Evolutionary conservation across 1,140 invertebrate genomes (phyloP), one percentile per base, ranked within the genome.

Genomic region (Trissolcus basalis): DNA sequence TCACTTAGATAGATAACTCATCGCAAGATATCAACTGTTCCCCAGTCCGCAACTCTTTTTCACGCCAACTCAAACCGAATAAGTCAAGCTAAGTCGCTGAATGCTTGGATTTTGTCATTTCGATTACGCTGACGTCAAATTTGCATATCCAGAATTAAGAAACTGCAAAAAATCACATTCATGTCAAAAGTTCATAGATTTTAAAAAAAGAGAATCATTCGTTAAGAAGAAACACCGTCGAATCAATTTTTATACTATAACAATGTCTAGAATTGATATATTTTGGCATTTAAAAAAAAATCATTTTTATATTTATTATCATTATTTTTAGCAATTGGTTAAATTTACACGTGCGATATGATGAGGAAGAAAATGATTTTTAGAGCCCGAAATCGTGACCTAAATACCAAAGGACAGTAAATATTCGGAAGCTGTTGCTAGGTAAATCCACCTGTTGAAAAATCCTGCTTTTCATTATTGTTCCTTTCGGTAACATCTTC

Each of bases 1-100:
- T 36, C 39, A 48, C 45, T 73, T 74, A 51, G 27, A 16, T 8
- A 53, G 71, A 67, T 51, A 74, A 61, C 51, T 74, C 63, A 67
- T 74, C 39, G 56, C 71, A 33, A 67, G 63, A 67, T 65, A 65
- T 73, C 70, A 65, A 60, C 70, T n/a, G n/a, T n/a, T n/a, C n/a
- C n/a, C n/a, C n/a, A n/a, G n/a, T n/a, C n/a, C 41, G 32, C 35
- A 63, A 58, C 68, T 47, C 32, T 71, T 51, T 59, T 71, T 61
- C 54, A 27, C 14, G 47, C 64, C 48, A 11, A 15, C 39, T 58
- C 27, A 60, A 43, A 56, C 11, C 45, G 14, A 61, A 61, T 61
- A 54, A 69, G 65, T 36, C 27, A 16, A 35, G 56, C 54, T 61
- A 71, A 71, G 59, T 56, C 45, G 35, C 41, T 61, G 41, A 70